Evolutionary conservation across 2,888 invertebrate genomes (phyloP).

Genomic region (Caenorhabditis becei): DNA sequence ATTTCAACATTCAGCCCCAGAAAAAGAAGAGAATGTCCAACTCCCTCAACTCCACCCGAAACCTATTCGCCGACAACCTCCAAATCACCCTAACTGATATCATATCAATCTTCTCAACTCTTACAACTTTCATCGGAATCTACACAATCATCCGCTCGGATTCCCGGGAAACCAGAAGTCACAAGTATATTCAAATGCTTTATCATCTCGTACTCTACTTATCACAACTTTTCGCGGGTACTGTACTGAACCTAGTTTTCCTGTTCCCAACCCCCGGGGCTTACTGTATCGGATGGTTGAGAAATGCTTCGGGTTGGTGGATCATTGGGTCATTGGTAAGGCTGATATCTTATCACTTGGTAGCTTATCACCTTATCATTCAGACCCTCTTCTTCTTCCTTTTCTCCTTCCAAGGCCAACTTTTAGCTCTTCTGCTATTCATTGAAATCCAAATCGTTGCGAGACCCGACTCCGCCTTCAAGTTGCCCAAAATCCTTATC

Average conservation of each 20-base stretch:
- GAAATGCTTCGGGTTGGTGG: neutral
- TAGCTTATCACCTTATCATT: no score
- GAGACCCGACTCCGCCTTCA: slow-evolving; percentile 13
- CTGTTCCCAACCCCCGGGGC: slow-evolving; percentile 20
- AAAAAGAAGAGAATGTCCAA: no score
- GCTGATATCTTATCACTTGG: no score
- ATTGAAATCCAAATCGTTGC: slow-evolving; percentile 7
- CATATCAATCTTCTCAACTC: neutral
- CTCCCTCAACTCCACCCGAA: slow-evolving; percentile 14
- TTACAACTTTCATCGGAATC: neutral
- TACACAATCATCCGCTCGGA: neutral
- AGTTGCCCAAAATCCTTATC: neutral
- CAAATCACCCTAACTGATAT: slow-evolving; percentile 14
- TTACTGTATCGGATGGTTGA: slow-evolving; percentile 31
- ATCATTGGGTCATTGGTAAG: slow-evolving; percentile 16
- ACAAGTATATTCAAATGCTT: slow-evolving; percentile 1
- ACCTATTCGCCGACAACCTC: slow-evolving; percentile 9
- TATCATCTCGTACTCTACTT: slow-evolving; percentile 12
- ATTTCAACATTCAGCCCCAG: no score
- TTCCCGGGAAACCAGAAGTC: neutral
- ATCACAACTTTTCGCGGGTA: slow-evolving; percentile 9
- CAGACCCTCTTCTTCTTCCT: slow-evolving; percentile 15
- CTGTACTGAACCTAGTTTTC: slow-evolving; percentile 13
- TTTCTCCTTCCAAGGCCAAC: slow-evolving; percentile 4
- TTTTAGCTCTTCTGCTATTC: slow-evolving; percentile 3